Conservation (phyloP, 2,113 vertebrate species). For the Mustela nigripes region DNA sequence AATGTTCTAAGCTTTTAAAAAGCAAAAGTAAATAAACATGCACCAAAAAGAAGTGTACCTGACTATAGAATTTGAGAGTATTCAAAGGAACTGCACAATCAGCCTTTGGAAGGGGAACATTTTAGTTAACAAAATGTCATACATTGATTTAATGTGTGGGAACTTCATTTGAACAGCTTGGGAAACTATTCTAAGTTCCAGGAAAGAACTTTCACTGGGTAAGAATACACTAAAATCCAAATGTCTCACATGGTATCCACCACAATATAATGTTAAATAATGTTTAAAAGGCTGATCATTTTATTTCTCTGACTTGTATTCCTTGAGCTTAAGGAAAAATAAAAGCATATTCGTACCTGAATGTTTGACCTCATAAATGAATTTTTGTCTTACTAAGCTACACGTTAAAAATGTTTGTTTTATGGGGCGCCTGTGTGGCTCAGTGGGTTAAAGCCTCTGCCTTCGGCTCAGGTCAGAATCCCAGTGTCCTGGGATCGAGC, state of each 20-base stretch:
- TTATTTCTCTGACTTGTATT: constrained; percentile 44
- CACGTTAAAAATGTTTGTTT: constrained; percentile 29
- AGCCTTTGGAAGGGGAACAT: constrained; percentile 36
- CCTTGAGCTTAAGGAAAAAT: constrained; percentile 43
- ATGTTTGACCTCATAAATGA: background rate
- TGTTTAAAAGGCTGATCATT: constrained; percentile 9
- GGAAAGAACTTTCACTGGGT: background rate
- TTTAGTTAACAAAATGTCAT: constrained; percentile 61
- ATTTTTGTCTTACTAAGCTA: constrained; percentile 48
- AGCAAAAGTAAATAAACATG: background rate
- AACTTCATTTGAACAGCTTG: constrained; percentile 32
- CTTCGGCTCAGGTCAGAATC: no score
- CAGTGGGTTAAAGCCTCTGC: no score
- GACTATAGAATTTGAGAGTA: background rate
- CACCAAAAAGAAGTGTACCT: constrained; percentile 22
- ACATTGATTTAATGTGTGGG: constrained; percentile 43
- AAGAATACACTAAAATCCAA: constrained; percentile 53
- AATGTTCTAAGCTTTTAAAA: constrained; percentile 1
- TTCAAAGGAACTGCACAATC: constrained; percentile 32
- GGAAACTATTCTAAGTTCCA: constrained; percentile 30
- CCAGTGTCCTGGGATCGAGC: no score
- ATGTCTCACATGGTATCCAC: background rate
- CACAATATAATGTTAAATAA: constrained; percentile 46
- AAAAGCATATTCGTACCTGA: constrained; percentile 55
- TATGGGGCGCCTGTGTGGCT: background rate